These are phyloP conservation scores for Entomobrya proxima DNA, from an alignment of 2,888 invertebrate species.

Conservation along the genomic window DNA sequence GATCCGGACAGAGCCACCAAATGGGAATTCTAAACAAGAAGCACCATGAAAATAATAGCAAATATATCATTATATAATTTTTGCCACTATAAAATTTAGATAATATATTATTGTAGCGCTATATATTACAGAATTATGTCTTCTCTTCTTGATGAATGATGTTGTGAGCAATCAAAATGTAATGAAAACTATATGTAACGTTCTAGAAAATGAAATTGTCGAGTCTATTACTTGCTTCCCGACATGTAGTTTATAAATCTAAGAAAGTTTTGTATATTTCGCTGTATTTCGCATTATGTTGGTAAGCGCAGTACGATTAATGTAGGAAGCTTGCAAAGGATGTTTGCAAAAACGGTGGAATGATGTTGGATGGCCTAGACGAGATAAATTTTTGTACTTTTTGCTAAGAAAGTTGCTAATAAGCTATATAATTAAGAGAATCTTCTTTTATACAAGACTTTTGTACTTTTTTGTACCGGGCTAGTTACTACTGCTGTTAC, in stretches of 20 bases:
- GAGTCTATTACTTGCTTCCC: not conserved
- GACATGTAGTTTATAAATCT: not conserved
- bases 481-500: conserved; percentile 25
- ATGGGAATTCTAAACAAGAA: conserved; percentile 89
- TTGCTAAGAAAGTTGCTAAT: not conserved
- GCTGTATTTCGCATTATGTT: conserved; percentile 35
- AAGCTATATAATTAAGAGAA: not conserved
- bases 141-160: not conserved
- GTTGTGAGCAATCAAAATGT: conserved; percentile 19
- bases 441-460: conserved; percentile 37
- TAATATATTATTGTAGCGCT: not conserved
- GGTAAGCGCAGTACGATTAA: too few relatives aligned
- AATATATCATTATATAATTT: not conserved
- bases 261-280: conserved; percentile 39
- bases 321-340: not conserved
- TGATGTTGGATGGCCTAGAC: not conserved
- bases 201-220: not conserved
- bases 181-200: conserved; percentile 1
- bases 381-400: not conserved
- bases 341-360: not conserved
- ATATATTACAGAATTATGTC: not conserved
- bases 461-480: conserved; percentile 33
- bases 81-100: conserved; percentile 22
- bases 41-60: not conserved
- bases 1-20: conserved; percentile 89